phyloP scores from a whole-genome alignment of 2,888 invertebrate species.

The Pilophorus perplexus region DNA sequence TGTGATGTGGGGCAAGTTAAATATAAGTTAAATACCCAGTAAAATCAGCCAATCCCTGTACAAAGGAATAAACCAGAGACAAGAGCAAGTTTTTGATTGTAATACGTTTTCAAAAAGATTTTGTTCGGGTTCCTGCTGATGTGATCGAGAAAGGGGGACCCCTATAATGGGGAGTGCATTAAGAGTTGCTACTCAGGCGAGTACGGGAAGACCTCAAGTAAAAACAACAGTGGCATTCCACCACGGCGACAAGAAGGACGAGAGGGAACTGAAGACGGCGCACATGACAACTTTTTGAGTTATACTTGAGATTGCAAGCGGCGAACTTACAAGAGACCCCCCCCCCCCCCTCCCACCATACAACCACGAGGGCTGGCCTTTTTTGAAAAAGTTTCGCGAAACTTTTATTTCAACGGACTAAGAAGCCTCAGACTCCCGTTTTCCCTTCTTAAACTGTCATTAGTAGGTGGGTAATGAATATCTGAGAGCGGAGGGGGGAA shows the following conservation, averaged over 20 bases:
- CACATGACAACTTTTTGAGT: constrained; percentile 46
- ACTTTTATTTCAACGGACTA: constrained; percentile 27
- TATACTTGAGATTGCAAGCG: constrained; percentile 43
- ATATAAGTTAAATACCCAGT: too few relatives aligned
- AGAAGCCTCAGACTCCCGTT: constrained; percentile 29
- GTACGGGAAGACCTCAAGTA: constrained; percentile 5
- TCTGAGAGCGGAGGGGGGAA: neutral
- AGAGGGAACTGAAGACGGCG: neutral
- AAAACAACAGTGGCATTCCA: constrained; percentile 30
- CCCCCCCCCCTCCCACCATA: too few relatives aligned
- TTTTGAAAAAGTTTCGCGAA: constrained; percentile 16
- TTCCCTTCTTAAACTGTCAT: constrained; percentile 26
- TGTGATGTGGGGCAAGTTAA: too few relatives aligned
- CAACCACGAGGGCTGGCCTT: too few relatives aligned
- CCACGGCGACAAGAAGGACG: constrained; percentile 1
- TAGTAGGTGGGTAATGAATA: constrained; percentile 33
- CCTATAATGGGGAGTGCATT: constrained; percentile 17
- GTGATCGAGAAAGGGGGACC: neutral
- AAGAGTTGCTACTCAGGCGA: neutral
- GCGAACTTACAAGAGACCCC: constrained; percentile 29
- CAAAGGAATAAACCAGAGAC: too few relatives aligned
- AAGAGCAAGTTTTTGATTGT: neutral
- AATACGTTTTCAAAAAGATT: neutral
- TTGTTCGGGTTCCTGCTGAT: neutral
- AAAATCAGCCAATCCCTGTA: too few relatives aligned